Percentiles rank a stretch among this genome's conserved stretches.
Evolutionary conservation across 2,797 vertebrate genomes (phyloP).

Genomic region (Sebastes vulpes): DNA sequence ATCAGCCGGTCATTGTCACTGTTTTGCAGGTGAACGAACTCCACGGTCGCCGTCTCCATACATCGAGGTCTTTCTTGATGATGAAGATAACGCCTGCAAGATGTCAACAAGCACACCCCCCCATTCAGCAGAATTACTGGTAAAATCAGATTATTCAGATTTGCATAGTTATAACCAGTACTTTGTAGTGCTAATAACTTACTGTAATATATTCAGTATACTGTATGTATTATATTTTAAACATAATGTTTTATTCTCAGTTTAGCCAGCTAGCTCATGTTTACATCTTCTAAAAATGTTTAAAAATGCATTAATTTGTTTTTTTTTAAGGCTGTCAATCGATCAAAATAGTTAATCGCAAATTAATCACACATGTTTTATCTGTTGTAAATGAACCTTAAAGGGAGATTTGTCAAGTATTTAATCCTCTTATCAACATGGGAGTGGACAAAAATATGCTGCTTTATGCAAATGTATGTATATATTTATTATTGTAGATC

Average conservation of each 20-base stretch:
- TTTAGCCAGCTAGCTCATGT: too few species aligned
- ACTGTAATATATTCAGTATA: not conserved
- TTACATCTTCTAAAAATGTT: not conserved
- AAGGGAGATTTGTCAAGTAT: too few species aligned
- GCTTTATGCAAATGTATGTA: too few species aligned
- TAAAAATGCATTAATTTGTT: not conserved
- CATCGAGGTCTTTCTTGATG: constrained; percentile 18
- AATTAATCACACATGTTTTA: too few species aligned
- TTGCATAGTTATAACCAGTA: not conserved
- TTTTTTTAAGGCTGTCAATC: too few species aligned
- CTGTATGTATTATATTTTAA: not conserved
- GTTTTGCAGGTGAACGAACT: constrained; percentile 3
- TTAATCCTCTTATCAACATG: too few species aligned
- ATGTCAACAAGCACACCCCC: not conserved
- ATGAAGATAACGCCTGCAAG: not conserved
- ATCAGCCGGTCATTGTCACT: not conserved
- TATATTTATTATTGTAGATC: too few species aligned
- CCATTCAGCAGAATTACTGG: not conserved
- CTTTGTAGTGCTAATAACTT: not conserved
- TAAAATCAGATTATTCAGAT: not conserved
- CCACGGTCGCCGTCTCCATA: not conserved
- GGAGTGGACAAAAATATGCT: too few species aligned
- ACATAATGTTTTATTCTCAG: not conserved
- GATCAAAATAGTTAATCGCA: too few species aligned
- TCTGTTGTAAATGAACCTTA: too few species aligned